phyloP scores from a whole-genome alignment of 2,888 invertebrate genomes.

The Chesias legatella region DNA sequence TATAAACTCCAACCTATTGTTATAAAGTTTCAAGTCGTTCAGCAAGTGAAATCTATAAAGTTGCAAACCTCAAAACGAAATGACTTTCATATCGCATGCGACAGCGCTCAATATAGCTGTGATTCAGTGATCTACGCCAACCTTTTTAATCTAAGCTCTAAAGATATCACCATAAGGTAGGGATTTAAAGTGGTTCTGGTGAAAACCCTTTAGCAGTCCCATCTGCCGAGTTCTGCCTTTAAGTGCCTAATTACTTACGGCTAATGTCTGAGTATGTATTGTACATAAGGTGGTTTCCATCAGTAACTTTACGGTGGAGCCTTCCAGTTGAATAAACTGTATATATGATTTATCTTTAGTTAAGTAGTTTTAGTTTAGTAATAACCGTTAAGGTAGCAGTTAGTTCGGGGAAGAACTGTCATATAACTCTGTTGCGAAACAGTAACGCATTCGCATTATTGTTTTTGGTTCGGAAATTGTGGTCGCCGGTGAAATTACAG shows the following conservation, averaged over 20 bases:
- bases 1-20: conserved; percentile 1
- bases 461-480: no score
- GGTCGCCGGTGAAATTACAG: no score
- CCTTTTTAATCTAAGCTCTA: conserved; percentile 10
- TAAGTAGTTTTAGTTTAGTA: no score
- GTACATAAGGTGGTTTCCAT: conserved; percentile 6
- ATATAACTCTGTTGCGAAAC: no score
- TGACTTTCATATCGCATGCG: conserved; percentile 13
- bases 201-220: conserved; percentile 22
- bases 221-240: conserved; percentile 23
- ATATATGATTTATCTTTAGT: no score
- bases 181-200: conserved; percentile 5
- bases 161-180: conserved; percentile 5
- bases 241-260: conserved; percentile 29
- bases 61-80: conserved; percentile 14
- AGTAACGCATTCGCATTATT: no score
- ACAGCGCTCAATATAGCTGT: conserved; percentile 20
- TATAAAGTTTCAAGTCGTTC: conserved; percentile 5
- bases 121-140: conserved; percentile 5
- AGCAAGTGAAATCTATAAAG: conserved; percentile 9
- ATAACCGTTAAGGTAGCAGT: no score
- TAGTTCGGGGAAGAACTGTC: no score
- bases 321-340: conserved; percentile 9
- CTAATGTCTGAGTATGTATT: conserved; percentile 13
- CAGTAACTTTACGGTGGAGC: conserved; percentile 4